phyloP scores from a whole-genome alignment of 2,797 vertebrate genomes.

The Sebastes kiyomatsui region DNA sequence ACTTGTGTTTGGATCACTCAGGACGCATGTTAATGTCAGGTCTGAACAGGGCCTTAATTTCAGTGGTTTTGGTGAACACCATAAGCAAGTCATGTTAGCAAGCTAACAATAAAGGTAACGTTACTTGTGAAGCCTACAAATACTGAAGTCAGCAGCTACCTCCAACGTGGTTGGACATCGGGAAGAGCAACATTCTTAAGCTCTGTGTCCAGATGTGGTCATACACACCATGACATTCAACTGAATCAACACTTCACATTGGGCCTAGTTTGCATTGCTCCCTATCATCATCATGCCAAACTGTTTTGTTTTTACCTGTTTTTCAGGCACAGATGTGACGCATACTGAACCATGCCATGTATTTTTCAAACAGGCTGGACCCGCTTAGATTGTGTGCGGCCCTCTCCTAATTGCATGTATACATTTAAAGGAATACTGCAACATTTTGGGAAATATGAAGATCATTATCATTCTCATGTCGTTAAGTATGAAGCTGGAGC shows the following conservation, averaged over 20 bases:
- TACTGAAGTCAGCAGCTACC: neutral
- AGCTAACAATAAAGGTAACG: neutral
- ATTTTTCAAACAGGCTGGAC: neutral
- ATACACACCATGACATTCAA: neutral
- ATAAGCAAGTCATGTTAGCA: neutral
- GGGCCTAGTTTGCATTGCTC: neutral
- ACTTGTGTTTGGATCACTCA: no score
- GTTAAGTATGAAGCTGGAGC: neutral
- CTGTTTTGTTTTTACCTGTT: neutral
- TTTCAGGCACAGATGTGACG: neutral
- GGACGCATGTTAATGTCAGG: neutral
- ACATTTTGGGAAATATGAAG: neutral
- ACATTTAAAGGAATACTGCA: neutral
- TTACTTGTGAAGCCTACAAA: neutral
- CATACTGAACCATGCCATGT: neutral
- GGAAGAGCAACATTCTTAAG: neutral
- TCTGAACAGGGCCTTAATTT: neutral
- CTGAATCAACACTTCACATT: neutral
- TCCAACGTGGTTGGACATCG: neutral
- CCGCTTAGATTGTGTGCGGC: neutral
- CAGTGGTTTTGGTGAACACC: neutral
- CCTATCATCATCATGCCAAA: neutral
- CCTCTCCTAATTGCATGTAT: neutral
- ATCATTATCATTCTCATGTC: neutral
- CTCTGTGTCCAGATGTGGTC: neutral